A percentile compares a stretch with the other conserved stretches of the same genome.
phyloP scores from a whole-genome alignment of 2,888 invertebrate genomes.

The Odontomyia ornata region DNA sequence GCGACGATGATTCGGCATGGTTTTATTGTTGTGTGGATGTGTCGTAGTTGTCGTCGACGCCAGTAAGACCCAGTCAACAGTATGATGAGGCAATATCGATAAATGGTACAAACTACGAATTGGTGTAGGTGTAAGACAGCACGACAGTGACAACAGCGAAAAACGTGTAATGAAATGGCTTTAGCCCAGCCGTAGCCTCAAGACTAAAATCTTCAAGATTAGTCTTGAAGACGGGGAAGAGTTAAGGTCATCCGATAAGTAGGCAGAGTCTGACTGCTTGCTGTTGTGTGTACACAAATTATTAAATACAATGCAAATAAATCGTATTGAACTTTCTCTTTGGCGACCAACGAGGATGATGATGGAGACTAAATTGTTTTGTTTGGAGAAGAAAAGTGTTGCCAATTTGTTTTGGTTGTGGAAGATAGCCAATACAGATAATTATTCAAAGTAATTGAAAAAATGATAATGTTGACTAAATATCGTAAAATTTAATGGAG shows the following conservation, averaged over 20 bases:
- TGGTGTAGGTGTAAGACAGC: slow-evolving; percentile 19
- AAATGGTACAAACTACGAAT: background rate
- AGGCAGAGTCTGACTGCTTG: no score
- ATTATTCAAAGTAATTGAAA: no score
- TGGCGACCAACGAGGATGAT: background rate
- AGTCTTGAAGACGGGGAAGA: background rate
- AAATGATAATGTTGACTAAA: no score
- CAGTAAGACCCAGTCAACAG: background rate
- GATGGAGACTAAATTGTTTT: no score
- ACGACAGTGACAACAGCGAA: background rate
- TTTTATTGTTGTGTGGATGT: no score
- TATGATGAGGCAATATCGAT: background rate
- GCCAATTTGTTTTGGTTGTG: no score
- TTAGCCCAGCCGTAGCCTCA: background rate
- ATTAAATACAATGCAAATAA: slow-evolving; percentile 36
- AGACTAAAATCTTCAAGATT: slow-evolving; percentile 3
- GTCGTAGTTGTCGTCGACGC: background rate
- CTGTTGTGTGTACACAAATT: slow-evolving; percentile 22
- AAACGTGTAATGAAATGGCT: background rate
- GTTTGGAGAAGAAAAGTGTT: no score
- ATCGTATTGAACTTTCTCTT: slow-evolving; percentile 26
- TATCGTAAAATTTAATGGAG: no score
- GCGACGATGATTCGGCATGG: background rate
- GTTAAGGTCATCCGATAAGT: background rate
- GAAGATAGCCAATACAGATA: no score